A percentile compares a stretch with the other conserved stretches of the same genome.
Evolutionary conservation across 2,797 vertebrate genomes (phyloP).

Genomic region (Ceyx erithaca): DNA sequence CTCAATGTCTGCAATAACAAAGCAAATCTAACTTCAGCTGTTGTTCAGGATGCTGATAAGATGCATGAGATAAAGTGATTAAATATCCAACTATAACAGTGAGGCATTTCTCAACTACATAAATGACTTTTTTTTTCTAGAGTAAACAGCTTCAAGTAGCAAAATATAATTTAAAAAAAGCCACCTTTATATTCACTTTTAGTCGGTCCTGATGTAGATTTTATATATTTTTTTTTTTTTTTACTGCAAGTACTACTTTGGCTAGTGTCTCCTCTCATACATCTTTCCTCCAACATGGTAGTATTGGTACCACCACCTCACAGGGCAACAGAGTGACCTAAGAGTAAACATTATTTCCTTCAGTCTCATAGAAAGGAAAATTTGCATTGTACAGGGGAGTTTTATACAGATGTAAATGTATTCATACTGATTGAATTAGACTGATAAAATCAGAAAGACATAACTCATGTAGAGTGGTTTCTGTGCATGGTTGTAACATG

Average conservation of each 20-base stretch:
- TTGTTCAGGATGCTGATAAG: background rate
- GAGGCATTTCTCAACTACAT: background rate
- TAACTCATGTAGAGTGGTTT: background rate
- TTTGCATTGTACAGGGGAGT: background rate
- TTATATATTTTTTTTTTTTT: background rate
- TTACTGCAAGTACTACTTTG: background rate
- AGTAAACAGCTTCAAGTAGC: background rate
- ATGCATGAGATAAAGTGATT: background rate
- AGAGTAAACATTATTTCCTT: background rate
- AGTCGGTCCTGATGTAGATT: background rate
- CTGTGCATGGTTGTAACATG: slow-evolving; percentile 16
- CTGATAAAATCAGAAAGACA: slow-evolving; percentile 40
- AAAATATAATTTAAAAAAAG: background rate
- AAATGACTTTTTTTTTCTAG: background rate
- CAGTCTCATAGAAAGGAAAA: background rate
- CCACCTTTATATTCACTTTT: background rate
- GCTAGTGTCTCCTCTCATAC: background rate
- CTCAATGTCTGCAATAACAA: background rate
- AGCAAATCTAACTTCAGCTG: background rate
- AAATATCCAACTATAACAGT: background rate
- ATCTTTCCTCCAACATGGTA: background rate
- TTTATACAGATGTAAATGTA: background rate
- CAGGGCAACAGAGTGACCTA: background rate
- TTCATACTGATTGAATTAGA: slow-evolving; percentile 31
- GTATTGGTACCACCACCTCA: background rate